Evolutionary conservation across 2,797 vertebrate genomes (phyloP).

Genomic region (Eulemur mongoz): DNA sequence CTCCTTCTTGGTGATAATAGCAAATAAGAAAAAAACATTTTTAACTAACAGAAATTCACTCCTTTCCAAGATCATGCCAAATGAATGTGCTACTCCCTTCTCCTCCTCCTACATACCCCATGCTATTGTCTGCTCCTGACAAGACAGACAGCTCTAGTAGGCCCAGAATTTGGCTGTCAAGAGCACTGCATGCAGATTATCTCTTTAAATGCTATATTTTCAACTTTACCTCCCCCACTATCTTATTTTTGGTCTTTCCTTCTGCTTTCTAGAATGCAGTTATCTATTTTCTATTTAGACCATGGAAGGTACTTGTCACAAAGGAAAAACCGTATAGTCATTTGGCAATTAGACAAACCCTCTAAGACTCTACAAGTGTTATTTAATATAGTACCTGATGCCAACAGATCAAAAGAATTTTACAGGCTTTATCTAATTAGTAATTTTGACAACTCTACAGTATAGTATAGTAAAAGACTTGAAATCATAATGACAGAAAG

Average conservation of each 20-base stretch:
- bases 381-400: background rate
- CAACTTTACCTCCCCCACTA: conserved; percentile 62
- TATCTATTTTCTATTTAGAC: conserved; percentile 51
- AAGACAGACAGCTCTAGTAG: background rate
- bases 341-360: background rate
- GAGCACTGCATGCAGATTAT: conserved; percentile 43
- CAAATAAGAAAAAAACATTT: conserved; percentile 8
- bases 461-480: background rate
- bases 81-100: background rate
- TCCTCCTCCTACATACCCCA: background rate
- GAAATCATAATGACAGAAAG: background rate
- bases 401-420: background rate
- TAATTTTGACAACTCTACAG: background rate
- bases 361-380: background rate
- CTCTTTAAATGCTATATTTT: conserved; percentile 51
- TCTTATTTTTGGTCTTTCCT: conserved; percentile 75
- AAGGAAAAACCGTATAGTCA: background rate
- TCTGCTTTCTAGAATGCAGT: conserved; percentile 67
- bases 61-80: conserved; percentile 48
- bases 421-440: background rate
- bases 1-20: conserved; percentile 15
- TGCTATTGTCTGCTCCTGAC: conserved; percentile 51
- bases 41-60: conserved; percentile 18
- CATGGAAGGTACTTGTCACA: background rate
- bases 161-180: conserved; percentile 50